Percentiles rank a stretch among this genome's conserved stretches.
Conservation (phyloP, 2,888 invertebrate species). For the Lepidonotus clava region DNA sequence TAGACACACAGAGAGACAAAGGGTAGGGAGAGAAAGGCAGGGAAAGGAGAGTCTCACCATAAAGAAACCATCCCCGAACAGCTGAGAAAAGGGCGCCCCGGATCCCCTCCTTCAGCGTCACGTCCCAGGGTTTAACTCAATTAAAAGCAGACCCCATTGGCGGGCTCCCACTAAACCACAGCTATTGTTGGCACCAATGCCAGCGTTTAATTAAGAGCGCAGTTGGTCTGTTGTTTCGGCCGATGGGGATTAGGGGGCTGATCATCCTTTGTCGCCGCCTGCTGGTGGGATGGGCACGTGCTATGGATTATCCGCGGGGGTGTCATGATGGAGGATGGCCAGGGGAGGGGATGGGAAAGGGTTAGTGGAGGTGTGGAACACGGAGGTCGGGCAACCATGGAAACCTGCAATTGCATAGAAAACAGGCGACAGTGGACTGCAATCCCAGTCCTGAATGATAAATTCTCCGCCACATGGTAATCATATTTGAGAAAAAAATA, state of each 20-base stretch:
- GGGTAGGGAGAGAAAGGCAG: neutral
- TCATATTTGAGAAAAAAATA: neutral
- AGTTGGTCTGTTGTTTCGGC: conserved; percentile 34
- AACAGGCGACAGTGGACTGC: neutral
- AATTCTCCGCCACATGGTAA: neutral
- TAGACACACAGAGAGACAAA: neutral
- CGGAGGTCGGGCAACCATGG: neutral
- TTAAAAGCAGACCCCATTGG: conserved; percentile 12
- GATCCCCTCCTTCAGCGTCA: neutral
- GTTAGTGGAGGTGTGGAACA: neutral
- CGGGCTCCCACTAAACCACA: conserved; percentile 24
- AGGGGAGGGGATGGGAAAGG: neutral
- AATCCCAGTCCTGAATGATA: neutral
- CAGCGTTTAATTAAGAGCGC: conserved; percentile 35
- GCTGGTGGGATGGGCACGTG: neutral
- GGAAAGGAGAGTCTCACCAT: neutral
- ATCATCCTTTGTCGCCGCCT: neutral
- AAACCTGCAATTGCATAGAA: neutral
- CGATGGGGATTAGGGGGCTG: neutral
- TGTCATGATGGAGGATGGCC: neutral
- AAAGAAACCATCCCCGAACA: neutral
- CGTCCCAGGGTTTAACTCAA: conserved; percentile 11
- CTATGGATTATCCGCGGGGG: neutral
- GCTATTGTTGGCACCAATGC: neutral
- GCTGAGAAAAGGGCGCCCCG: neutral